These are phyloP conservation scores for Atherinosoma microstoma DNA, from an alignment of 2,797 vertebrate species.

Conservation along the genomic window DNA sequence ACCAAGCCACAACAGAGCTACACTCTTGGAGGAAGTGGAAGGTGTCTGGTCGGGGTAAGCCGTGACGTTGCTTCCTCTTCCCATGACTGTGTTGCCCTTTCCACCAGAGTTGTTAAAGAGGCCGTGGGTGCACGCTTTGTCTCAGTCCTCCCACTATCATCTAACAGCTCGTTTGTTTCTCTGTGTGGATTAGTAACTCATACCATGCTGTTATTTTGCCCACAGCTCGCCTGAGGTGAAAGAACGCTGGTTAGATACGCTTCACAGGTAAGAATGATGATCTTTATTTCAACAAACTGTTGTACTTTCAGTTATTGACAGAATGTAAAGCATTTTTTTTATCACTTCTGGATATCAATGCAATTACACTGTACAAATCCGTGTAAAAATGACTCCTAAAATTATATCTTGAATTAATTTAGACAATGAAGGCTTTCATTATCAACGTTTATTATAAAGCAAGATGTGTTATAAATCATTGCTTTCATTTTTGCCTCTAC, in stretches of 20 bases:
- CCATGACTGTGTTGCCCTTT: constrained; percentile 84
- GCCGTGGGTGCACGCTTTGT: constrained; percentile 25
- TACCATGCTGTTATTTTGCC: constrained; percentile 82
- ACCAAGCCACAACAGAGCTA: background rate
- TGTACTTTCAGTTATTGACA: background rate
- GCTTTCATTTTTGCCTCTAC: background rate
- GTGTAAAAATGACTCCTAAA: background rate
- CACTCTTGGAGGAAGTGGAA: constrained; percentile 71
- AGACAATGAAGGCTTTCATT: background rate
- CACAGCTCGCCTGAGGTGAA: constrained; percentile 84
- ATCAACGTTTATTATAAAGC: background rate
- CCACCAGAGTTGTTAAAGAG: constrained; percentile 83
- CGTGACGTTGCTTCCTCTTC: constrained; percentile 91
- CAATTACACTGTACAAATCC: background rate
- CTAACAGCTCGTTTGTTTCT: constrained; percentile 29
- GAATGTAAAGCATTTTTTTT: constrained; percentile 16
- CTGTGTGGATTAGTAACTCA: constrained; percentile 76
- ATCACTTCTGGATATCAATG: background rate
- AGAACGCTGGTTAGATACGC: constrained; percentile 86
- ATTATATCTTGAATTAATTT: constrained; percentile 1
- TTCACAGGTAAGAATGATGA: constrained; percentile 84
- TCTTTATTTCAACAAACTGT: background rate
- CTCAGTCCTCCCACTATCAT: constrained; percentile 57
- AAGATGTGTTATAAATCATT: too few relatives aligned
- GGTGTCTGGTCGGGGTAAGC: constrained; percentile 68